These are phyloP conservation scores for Pseudotriccus pelzelni DNA, from an alignment of 2,797 vertebrate species.

Conservation along the genomic window DNA sequence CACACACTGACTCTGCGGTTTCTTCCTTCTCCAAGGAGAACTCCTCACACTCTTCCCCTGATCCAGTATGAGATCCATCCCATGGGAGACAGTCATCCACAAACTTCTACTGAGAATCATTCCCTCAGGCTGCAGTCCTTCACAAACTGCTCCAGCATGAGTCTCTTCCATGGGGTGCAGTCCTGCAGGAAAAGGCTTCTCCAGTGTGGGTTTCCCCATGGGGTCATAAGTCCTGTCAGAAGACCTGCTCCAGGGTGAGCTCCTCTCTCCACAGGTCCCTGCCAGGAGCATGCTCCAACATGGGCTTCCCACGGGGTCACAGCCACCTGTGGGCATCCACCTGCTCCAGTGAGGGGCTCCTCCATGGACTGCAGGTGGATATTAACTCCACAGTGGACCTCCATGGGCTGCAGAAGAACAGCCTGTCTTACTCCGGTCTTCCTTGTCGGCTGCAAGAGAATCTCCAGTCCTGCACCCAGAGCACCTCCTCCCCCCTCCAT, in stretches of 20 bases:
- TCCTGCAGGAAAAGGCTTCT: background rate
- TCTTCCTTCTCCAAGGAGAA: background rate
- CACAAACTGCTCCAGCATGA: accelerated
- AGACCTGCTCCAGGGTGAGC: background rate
- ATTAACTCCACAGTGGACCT: background rate
- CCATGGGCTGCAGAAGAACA: background rate
- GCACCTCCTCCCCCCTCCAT: background rate
- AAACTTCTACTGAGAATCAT: background rate
- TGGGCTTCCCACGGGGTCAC: background rate
- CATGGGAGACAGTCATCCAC: background rate
- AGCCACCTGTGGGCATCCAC: no score
- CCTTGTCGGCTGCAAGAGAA: no score
- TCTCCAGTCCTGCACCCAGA: accelerated
- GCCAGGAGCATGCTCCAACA: background rate
- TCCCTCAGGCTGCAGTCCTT: background rate
- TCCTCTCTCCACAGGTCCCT: background rate
- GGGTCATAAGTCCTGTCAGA: background rate
- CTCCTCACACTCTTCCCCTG: background rate
- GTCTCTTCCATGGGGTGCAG: background rate
- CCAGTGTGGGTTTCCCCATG: no score
- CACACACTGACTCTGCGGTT: background rate
- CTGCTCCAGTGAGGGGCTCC: accelerated
- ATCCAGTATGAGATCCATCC: background rate
- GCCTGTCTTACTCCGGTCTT: no score
- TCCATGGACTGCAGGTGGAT: background rate